Conservation (phyloP, 2,888 invertebrate species). For the Eumerus sabulonum region DNA sequence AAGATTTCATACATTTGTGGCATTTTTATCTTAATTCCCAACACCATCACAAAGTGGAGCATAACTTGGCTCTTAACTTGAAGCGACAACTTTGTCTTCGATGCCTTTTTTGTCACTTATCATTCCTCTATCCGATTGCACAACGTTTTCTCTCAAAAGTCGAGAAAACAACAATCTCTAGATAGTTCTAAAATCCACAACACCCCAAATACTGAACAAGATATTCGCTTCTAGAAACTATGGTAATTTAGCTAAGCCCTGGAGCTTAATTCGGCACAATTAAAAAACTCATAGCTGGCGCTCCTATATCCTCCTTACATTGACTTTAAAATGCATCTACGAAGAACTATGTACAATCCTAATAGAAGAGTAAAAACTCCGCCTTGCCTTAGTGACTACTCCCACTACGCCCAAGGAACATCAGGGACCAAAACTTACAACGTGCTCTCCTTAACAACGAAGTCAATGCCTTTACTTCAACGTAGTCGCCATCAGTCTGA, state of each 20-base stretch:
- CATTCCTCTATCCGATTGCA: no score
- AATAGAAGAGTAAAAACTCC: no score
- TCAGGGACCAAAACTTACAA: conserved; percentile 22
- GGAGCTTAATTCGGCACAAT: background rate
- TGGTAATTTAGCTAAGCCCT: background rate
- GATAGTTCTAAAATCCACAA: background rate
- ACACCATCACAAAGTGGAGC: no score
- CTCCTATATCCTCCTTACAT: background rate
- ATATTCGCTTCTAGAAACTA: no score
- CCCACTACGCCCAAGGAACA: conserved; percentile 3
- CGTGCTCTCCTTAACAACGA: conserved; percentile 42
- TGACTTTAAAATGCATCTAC: background rate
- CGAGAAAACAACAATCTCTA: no score
- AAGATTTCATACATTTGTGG: no score
- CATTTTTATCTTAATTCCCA: no score
- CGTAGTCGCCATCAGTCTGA: conserved; percentile 28
- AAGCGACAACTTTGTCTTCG: no score
- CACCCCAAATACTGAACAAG: background rate
- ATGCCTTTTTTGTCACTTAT: no score
- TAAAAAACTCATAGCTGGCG: background rate
- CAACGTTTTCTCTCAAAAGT: no score
- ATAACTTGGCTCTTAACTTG: no score
- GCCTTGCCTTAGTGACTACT: background rate
- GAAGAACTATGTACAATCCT: background rate
- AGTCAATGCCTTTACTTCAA: conserved; percentile 39